phyloP scores from a whole-genome alignment of 2,797 vertebrate genomes.

The Muraenolepis orangiensis region DNA sequence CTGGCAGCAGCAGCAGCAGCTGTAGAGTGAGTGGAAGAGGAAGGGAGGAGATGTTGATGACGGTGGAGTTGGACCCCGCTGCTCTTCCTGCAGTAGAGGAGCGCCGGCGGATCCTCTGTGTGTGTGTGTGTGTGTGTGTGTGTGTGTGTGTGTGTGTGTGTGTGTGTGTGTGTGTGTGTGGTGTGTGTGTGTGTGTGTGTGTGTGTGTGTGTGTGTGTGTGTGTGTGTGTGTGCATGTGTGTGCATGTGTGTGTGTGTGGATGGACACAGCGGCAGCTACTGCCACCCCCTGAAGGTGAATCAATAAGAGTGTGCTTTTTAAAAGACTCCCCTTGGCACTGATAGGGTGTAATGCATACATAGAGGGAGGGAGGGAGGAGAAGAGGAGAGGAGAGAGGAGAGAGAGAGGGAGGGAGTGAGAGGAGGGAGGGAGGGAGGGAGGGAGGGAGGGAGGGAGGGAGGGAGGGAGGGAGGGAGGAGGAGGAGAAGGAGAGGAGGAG shows the following conservation, averaged over 20 bases:
- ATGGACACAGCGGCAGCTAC: slow-evolving; percentile 10
- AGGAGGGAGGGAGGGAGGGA: no score
- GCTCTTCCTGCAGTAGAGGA: no score
- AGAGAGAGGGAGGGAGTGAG: neutral
- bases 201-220: no score
- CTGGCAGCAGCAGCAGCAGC: neutral
- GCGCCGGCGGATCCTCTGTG: no score
- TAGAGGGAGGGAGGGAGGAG: no score
- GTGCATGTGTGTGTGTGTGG: no score
- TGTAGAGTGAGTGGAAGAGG: neutral
- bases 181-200: no score
- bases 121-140: no score
- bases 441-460: neutral
- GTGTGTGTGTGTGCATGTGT: no score
- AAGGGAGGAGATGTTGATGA: neutral
- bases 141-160: no score
- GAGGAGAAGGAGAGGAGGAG: neutral
- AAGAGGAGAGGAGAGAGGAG: no score
- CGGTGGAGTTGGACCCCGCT: neutral
- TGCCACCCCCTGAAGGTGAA: slow-evolving; percentile 10
- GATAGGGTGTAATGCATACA: slow-evolving; percentile 20
- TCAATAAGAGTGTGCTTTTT: slow-evolving; percentile 19
- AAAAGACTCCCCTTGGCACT: slow-evolving; percentile 18
- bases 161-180: no score
- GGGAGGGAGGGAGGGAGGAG: neutral